These are phyloP conservation scores for Drosophila truncata DNA, from an alignment of 1,140 invertebrate species.

Conservation along the genomic window DNA sequence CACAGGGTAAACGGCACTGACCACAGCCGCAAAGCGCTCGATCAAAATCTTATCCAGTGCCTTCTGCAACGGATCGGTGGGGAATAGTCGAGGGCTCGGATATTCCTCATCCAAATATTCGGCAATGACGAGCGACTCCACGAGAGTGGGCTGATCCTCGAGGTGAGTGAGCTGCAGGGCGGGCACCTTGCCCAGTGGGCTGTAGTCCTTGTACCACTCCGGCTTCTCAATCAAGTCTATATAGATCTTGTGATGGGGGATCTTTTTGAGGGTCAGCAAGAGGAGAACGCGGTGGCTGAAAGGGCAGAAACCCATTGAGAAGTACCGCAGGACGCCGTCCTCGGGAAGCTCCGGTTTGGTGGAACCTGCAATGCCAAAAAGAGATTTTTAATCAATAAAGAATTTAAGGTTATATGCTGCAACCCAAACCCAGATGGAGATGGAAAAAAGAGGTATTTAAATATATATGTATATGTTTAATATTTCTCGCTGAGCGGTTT, in stretches of 20 bases:
- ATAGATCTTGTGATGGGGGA: conserved; percentile 94
- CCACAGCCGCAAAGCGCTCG: conserved; percentile 87
- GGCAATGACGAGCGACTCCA: conserved; percentile 92
- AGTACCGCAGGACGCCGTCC: conserved; percentile 90
- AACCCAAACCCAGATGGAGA: conserved; percentile 2
- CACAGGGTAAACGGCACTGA: conserved; percentile 69
- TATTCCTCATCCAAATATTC: conserved; percentile 95
- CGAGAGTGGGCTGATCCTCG: conserved; percentile 87
- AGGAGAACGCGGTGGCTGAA: conserved; percentile 93
- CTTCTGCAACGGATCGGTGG: conserved; percentile 90
- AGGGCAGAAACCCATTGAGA: conserved; percentile 96
- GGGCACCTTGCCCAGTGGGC: conserved; percentile 92
- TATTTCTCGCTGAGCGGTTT: conserved; percentile 20
- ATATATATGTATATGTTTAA: conserved; percentile 11
- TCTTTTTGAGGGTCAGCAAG: conserved; percentile 92
- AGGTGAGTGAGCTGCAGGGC: conserved; percentile 90
- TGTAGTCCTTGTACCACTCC: conserved; percentile 90
- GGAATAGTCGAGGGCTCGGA: conserved; percentile 88
- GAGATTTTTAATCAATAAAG: not conserved
- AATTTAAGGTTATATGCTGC: not conserved
- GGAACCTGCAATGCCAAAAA: conserved; percentile 86
- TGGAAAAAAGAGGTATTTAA: not conserved
- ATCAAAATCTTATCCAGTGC: conserved; percentile 92
- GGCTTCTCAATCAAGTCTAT: conserved; percentile 94
- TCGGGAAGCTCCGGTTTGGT: conserved; percentile 87